A percentile compares a stretch with the other conserved stretches of the same genome.
Evolutionary conservation across 2,888 invertebrate species (phyloP).

Genomic region (Athalia circularis): DNA sequence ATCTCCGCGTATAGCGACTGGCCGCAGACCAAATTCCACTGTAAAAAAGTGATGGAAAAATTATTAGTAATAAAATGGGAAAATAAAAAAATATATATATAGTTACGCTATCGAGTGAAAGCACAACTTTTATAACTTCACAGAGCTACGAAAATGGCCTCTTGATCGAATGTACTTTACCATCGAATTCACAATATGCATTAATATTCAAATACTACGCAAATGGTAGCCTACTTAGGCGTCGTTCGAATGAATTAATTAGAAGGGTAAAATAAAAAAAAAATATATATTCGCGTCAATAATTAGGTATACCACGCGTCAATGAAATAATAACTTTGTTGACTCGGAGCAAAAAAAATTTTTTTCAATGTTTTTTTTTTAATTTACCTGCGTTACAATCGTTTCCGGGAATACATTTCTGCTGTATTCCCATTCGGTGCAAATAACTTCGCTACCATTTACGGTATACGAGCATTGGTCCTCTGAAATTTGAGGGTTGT

Average conservation of each 20-base stretch:
- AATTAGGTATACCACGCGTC: neutral
- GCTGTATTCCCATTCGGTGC: constrained; percentile 79
- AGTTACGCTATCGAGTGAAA: neutral
- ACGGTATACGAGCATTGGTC: constrained; percentile 67
- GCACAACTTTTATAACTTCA: too few species aligned
- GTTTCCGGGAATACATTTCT: constrained; percentile 82
- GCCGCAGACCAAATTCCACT: constrained; percentile 86
- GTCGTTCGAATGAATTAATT: constrained; percentile 14
- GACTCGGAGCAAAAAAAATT: neutral
- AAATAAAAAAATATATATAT: too few species aligned
- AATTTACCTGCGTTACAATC: constrained; percentile 78
- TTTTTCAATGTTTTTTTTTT: neutral
- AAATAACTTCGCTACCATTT: constrained; percentile 75
- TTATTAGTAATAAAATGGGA: too few species aligned
- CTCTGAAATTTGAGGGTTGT: neutral
- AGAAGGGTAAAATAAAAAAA: neutral
- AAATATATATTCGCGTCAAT: neutral
- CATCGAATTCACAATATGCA: constrained; percentile 18
- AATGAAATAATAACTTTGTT: neutral
- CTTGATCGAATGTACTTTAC: neutral
- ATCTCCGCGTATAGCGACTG: constrained; percentile 81
- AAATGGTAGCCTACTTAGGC: neutral
- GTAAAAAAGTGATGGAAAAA: constrained; percentile 52
- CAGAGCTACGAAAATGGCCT: neutral
- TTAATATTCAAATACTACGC: constrained; percentile 17